phyloP scores from a whole-genome alignment of 2,888 invertebrate species.

The Eurytoma californica region DNA sequence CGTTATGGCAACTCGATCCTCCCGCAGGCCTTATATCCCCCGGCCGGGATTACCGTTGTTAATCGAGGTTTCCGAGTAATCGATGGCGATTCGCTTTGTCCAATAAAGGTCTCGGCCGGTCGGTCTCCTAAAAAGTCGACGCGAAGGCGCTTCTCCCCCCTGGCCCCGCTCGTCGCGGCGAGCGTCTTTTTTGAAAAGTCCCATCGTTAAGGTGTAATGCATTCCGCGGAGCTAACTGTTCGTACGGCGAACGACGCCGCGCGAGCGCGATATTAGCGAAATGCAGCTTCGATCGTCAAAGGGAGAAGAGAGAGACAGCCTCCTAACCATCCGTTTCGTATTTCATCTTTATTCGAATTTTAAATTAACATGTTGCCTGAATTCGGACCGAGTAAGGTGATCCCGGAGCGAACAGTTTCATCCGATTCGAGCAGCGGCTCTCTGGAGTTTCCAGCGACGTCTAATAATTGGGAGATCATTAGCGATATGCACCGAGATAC shows the following conservation, averaged over 20 bases:
- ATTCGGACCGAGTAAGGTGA: background rate
- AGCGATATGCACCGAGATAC: too few species aligned
- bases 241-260: background rate
- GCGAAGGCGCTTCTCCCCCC: slow-evolving; percentile 33
- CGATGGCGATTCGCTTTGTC: slow-evolving; percentile 52
- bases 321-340: background rate
- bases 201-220: slow-evolving; percentile 49
- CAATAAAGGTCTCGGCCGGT: slow-evolving; percentile 48
- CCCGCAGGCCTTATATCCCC: slow-evolving; percentile 59
- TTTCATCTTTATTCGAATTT: background rate
- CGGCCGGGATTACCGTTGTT: slow-evolving; percentile 59
- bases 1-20: slow-evolving; percentile 63
- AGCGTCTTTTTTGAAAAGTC: slow-evolving; percentile 41
- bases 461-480: too few species aligned
- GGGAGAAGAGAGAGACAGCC: background rate
- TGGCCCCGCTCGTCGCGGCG: background rate
- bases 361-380: slow-evolving; percentile 14
- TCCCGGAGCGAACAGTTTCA: background rate
- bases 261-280: slow-evolving; percentile 22
- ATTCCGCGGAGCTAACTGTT: slow-evolving; percentile 51
- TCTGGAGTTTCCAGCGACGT: background rate
- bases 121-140: slow-evolving; percentile 52
- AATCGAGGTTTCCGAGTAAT: slow-evolving; percentile 60
- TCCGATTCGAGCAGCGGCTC: background rate
- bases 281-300: background rate